Percentiles rank a stretch among this genome's conserved stretches.
Conservation (phyloP, 2,888 invertebrate genomes). For the Dasypogon diadema region DNA sequence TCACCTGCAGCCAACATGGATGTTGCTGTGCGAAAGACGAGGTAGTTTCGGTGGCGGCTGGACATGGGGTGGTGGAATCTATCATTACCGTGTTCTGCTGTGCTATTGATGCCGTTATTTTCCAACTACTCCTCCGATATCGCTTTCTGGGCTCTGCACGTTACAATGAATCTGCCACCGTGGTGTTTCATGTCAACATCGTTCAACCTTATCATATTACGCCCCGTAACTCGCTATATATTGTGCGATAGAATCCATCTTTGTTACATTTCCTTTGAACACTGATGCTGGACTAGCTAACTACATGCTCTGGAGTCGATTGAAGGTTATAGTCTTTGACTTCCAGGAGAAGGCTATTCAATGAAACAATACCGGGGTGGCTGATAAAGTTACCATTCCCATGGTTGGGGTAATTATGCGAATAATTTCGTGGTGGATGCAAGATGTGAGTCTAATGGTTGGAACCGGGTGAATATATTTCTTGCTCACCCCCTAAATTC, state of each 20-base stretch:
- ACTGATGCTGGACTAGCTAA: constrained; percentile 15
- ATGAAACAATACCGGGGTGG: neutral
- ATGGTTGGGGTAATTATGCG: neutral
- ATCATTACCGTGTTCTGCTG: constrained; percentile 38
- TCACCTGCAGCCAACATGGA: constrained; percentile 18
- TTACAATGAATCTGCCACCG: neutral
- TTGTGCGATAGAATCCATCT: neutral
- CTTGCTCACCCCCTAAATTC: too few relatives aligned
- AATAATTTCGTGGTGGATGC: neutral
- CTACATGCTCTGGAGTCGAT: neutral
- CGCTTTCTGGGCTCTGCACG: neutral
- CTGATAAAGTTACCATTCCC: neutral
- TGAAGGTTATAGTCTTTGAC: constrained; percentile 5
- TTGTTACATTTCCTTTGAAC: constrained; percentile 15
- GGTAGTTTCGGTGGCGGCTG: neutral
- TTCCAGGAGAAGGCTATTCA: neutral
- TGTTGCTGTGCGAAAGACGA: neutral
- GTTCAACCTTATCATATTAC: constrained; percentile 5
- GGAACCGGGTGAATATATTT: too few relatives aligned
- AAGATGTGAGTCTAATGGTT: too few relatives aligned
- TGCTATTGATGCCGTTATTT: constrained; percentile 22
- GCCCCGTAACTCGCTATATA: neutral
- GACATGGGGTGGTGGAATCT: constrained; percentile 9
- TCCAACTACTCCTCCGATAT: constrained; percentile 28
- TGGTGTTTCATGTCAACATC: constrained; percentile 26